phyloP scores from a whole-genome alignment of 92 coral and sea anemone genomes.

The Phenganax subtilis region DNA sequence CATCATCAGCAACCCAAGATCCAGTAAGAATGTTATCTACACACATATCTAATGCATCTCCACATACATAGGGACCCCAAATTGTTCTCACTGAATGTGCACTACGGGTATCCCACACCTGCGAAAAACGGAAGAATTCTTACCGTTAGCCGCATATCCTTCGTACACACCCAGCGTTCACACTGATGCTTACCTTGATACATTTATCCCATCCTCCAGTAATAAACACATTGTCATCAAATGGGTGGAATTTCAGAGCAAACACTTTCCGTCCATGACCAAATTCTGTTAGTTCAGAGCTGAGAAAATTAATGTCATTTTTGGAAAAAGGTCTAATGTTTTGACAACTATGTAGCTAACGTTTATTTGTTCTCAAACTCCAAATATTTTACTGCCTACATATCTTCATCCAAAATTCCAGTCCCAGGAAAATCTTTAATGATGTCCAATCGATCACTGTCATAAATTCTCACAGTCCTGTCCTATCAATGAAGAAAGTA shows the following conservation, averaged over 20 bases:
- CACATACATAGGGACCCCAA: constrained; percentile 91
- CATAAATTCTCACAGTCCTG: constrained; percentile 76
- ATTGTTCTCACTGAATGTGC: constrained; percentile 88
- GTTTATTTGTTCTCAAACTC: neutral
- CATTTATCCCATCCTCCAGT: constrained; percentile 99
- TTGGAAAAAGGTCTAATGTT: neutral
- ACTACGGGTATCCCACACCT: constrained; percentile 94
- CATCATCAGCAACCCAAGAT: constrained; percentile 86
- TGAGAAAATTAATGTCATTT: constrained; percentile 9
- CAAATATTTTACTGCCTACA: constrained; percentile 14
- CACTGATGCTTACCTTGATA: constrained; percentile 56
- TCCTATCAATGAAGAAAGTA: constrained; percentile 51
- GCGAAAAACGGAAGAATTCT: neutral
- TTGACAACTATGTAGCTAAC: neutral
- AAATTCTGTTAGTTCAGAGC: constrained; percentile 64
- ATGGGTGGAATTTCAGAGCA: constrained; percentile 87
- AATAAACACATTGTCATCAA: constrained; percentile 91
- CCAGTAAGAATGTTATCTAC: constrained; percentile 82
- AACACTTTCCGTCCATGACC: constrained; percentile 98
- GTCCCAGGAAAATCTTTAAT: constrained; percentile 76
- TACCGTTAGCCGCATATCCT: neutral
- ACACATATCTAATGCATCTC: constrained; percentile 90
- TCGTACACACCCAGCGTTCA: neutral
- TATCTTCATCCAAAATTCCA: constrained; percentile 48
- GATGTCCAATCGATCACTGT: constrained; percentile 64